phyloP scores from a whole-genome alignment of 1,140 invertebrate genomes.

The Solenopsis invicta region DNA sequence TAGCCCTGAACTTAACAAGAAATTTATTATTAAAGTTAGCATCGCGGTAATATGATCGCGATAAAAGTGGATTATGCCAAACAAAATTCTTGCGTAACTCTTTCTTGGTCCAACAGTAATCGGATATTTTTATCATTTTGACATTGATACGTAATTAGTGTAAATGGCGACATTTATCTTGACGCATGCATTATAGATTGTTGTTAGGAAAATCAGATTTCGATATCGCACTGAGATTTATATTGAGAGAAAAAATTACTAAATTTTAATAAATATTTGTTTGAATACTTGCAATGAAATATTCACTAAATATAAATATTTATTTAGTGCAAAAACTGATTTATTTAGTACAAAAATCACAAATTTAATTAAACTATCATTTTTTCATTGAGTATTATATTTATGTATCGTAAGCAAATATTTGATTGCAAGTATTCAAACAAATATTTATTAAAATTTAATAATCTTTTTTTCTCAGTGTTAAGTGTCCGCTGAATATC shows the following conservation, averaged over 20 bases:
- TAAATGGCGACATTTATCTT: background rate
- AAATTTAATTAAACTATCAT: no score
- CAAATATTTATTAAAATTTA: no score
- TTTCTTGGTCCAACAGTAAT: background rate
- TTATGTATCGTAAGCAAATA: no score
- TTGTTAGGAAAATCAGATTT: background rate
- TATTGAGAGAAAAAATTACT: background rate
- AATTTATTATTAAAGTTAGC: slow-evolving; percentile 38
- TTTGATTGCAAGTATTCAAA: no score
- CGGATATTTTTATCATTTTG: background rate
- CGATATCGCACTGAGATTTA: slow-evolving; percentile 30
- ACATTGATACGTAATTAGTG: slow-evolving; percentile 18
- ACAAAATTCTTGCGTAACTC: background rate
- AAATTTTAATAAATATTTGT: no score
- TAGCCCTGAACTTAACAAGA: background rate
- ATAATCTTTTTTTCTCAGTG: no score
- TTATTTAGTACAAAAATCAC: no score
- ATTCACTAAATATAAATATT: no score
- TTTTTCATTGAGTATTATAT: no score
- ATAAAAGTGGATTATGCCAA: background rate
- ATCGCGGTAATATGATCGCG: background rate
- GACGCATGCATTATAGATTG: background rate
- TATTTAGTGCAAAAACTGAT: no score
- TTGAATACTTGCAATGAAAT: no score
- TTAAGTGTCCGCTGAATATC: background rate